phyloP scores from a whole-genome alignment of 2,888 invertebrate species.

The Tupiocoris notatus region DNA sequence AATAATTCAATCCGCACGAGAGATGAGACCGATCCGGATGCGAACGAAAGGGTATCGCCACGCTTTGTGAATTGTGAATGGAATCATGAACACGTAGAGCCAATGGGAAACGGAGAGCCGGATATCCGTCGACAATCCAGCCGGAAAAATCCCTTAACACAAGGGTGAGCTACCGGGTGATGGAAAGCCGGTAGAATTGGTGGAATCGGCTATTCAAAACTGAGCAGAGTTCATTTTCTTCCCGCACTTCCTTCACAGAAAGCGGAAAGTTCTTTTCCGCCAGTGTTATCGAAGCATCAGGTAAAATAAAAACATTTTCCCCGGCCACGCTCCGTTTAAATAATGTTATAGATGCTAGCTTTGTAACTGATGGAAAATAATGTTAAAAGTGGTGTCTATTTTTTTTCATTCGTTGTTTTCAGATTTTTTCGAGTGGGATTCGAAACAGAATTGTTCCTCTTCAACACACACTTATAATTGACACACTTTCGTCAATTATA shows the following conservation, averaged over 20 bases:
- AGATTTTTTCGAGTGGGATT: no score
- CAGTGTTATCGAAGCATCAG: no score
- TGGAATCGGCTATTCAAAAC: background rate
- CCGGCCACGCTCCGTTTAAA: no score
- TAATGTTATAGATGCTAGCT: no score
- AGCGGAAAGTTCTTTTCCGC: no score
- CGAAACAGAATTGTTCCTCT: no score
- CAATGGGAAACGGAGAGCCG: background rate
- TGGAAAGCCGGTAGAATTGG: background rate
- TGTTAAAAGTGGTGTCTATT: no score
- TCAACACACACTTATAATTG: no score
- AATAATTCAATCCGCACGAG: background rate
- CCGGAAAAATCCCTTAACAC: background rate
- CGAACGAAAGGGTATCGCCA: background rate
- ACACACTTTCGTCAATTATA: no score
- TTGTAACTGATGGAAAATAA: no score
- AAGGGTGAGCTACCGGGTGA: background rate
- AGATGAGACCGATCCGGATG: background rate
- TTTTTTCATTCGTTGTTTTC: no score
- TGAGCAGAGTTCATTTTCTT: background rate
- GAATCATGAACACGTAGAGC: background rate
- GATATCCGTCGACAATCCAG: background rate
- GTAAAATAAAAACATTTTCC: no score
- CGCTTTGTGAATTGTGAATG: background rate
- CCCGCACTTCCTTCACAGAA: background rate